phyloP scores from a whole-genome alignment of 2,888 invertebrate genomes.

The Polymixis flavicincta region DNA sequence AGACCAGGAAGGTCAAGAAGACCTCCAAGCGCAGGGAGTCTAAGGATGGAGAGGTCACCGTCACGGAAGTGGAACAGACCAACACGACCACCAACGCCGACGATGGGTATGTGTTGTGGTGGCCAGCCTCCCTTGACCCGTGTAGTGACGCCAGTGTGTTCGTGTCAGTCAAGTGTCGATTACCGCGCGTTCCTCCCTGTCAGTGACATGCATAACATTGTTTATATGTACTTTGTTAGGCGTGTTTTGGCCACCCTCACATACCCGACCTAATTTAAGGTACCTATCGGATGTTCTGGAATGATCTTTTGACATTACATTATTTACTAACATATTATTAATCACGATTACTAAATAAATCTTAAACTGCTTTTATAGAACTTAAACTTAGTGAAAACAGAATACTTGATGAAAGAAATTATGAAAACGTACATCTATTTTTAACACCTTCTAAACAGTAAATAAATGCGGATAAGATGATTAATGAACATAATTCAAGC shows the following conservation, averaged over 20 bases:
- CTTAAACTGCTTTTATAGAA: not conserved
- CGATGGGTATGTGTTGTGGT: constrained; percentile 96
- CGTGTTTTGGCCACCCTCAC: constrained; percentile 88
- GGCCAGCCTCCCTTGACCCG: constrained; percentile 82
- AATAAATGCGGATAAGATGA: not conserved
- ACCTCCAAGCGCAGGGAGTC: constrained; percentile 95
- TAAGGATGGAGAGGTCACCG: constrained; percentile 94
- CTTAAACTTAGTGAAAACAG: not conserved
- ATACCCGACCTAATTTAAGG: constrained; percentile 90
- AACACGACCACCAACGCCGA: constrained; percentile 92
- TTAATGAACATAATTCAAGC: not conserved
- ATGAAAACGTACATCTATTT: constrained; percentile 14
- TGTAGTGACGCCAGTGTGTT: constrained; percentile 74
- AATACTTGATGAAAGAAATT: constrained; percentile 1
- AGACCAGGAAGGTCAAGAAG: constrained; percentile 97
- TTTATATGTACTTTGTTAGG: constrained; percentile 72
- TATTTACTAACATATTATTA: constrained; percentile 27
- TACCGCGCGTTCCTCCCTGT: constrained; percentile 74
- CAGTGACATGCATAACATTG: constrained; percentile 76
- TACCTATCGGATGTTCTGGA: constrained; percentile 75
- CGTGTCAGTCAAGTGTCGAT: constrained; percentile 82
- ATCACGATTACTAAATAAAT: not conserved
- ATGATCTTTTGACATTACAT: constrained; percentile 21
- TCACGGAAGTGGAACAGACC: constrained; percentile 94
- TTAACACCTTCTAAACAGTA: constrained; percentile 23